phyloP scores from a whole-genome alignment of 2,888 invertebrate species.

The Drepanosiphum platanoidis region DNA sequence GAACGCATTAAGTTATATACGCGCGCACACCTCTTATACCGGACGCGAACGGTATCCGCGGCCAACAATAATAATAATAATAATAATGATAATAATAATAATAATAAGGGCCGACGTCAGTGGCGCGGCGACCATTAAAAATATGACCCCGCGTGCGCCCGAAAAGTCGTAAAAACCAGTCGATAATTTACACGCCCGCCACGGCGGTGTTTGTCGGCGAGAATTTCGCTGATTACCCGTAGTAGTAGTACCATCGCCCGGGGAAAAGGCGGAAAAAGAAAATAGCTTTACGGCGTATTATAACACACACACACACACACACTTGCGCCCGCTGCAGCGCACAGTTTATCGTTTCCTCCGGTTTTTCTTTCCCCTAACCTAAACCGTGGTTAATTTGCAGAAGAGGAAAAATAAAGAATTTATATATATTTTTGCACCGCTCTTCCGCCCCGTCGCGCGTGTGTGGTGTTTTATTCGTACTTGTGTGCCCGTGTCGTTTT shows the following conservation, averaged over 20 bases:
- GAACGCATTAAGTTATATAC: neutral
- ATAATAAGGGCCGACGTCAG: neutral
- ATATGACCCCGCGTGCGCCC: constrained; percentile 8
- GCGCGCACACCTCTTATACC: too few species aligned
- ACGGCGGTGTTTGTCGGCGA: constrained; percentile 27
- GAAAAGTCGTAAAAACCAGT: constrained; percentile 59
- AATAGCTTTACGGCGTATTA: constrained; percentile 44
- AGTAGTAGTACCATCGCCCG: neutral
- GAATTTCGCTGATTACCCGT: constrained; percentile 37
- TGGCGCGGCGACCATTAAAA: constrained; percentile 20
- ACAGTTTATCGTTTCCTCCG: constrained; percentile 54
- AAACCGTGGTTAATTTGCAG: constrained; percentile 58
- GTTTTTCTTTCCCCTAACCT: constrained; percentile 40
- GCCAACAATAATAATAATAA: neutral
- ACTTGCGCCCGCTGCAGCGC: too few species aligned
- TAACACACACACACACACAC: neutral
- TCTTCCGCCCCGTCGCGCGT: neutral
- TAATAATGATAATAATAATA: neutral
- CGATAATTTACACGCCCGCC: constrained; percentile 53
- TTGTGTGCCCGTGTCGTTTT: constrained; percentile 61
- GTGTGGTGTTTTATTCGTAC: constrained; percentile 52
- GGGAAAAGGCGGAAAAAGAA: constrained; percentile 24
- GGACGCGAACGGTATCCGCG: neutral
- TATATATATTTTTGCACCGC: constrained; percentile 49
- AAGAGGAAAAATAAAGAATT: constrained; percentile 51